Conservation (phyloP, 2,797 vertebrate genomes). For the Scyliorhinus canicula region DNA sequence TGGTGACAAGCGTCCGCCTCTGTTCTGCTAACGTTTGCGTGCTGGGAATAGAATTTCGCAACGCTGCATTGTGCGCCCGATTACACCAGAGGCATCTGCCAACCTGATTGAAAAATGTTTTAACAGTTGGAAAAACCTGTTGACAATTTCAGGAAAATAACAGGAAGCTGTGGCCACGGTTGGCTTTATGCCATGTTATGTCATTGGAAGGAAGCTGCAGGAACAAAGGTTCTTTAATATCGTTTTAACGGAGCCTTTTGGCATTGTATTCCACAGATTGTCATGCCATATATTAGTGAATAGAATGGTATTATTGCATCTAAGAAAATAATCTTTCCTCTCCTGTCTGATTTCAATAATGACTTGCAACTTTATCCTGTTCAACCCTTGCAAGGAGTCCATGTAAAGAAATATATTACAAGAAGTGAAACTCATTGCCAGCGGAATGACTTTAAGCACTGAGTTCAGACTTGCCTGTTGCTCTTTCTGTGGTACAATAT, state of each 20-base stretch:
- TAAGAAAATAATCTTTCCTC: neutral
- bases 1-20: too few relatives aligned
- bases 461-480: neutral
- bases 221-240: neutral
- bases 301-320: neutral
- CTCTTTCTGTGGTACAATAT: neutral
- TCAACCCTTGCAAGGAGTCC: neutral
- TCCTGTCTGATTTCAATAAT: neutral
- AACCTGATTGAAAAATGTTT: neutral
- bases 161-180: constrained; percentile 15
- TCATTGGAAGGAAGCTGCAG: neutral
- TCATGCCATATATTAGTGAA: neutral
- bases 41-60: neutral
- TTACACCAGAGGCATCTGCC: neutral
- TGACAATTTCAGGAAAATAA: constrained; percentile 26
- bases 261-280: neutral
- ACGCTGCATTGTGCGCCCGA: neutral
- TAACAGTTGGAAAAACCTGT: neutral
- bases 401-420: neutral
- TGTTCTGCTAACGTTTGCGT: neutral
- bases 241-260: neutral
- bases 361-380: neutral
- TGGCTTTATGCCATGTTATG: neutral
- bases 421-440: neutral
- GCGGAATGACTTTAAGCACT: neutral